These are phyloP conservation scores for Eurytoma adleriae DNA, from an alignment of 2,888 invertebrate genomes.

Conservation along the genomic window DNA sequence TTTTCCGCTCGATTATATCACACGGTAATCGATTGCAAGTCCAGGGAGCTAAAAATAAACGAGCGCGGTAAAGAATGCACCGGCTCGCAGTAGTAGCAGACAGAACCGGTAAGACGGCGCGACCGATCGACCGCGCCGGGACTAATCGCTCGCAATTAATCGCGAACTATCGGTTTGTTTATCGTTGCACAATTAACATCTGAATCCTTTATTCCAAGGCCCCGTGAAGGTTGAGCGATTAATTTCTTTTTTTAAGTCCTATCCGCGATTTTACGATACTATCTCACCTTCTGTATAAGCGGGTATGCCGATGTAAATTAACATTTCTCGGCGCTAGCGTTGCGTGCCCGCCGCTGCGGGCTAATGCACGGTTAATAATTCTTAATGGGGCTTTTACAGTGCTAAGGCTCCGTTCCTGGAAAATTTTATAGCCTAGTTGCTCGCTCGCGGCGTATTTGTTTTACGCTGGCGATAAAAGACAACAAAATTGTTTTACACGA, in stretches of 20 bases:
- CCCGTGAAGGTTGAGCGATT: too few relatives aligned
- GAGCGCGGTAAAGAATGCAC: not conserved
- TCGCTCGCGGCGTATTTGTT: not conserved
- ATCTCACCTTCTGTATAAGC: too few relatives aligned
- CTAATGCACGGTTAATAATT: constrained; percentile 39
- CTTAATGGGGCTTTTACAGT: constrained; percentile 23
- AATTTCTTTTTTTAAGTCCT: too few relatives aligned
- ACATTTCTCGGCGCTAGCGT: not conserved
- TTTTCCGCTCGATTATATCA: too few relatives aligned
- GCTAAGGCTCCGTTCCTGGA: not conserved
- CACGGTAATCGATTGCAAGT: too few relatives aligned
- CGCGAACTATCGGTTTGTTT: too few relatives aligned
- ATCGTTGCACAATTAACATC: not conserved
- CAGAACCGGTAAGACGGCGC: too few relatives aligned
- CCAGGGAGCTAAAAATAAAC: too few relatives aligned
- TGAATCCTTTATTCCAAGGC: not conserved
- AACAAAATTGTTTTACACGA: constrained; percentile 31
- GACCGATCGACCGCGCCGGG: too few relatives aligned
- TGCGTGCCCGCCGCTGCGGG: constrained; percentile 1
- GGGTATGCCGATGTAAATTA: too few relatives aligned
- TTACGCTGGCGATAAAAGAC: constrained; percentile 30
- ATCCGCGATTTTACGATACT: too few relatives aligned
- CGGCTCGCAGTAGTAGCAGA: not conserved
- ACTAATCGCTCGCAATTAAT: too few relatives aligned
- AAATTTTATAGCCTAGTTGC: constrained; percentile 24